Percentiles rank a stretch among this genome's conserved stretches.
These are phyloP conservation scores for Papilio aristodemus DNA, from an alignment of 1,140 invertebrate genomes.

Conservation along the genomic window DNA sequence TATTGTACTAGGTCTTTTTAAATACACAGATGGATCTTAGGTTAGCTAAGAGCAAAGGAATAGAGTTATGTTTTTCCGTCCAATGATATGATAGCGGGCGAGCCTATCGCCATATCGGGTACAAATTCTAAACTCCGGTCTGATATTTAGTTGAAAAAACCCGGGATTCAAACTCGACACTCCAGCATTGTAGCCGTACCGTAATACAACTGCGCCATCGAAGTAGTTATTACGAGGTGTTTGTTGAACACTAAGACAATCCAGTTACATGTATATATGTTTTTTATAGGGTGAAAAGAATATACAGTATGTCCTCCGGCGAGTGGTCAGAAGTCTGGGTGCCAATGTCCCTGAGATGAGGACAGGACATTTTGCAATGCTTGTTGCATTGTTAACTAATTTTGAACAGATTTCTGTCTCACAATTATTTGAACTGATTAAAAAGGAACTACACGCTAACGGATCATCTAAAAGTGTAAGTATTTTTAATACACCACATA, in stretches of 20 bases:
- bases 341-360: slow-evolving; percentile 64
- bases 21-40: too few species aligned
- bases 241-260: too few species aligned
- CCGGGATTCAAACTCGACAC: too few species aligned
- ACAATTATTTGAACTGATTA: slow-evolving; percentile 58
- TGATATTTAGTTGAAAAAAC: too few species aligned
- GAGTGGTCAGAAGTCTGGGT: slow-evolving; percentile 67
- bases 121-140: too few species aligned
- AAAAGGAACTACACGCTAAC: slow-evolving; percentile 68
- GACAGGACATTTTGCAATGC: slow-evolving; percentile 64
- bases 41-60: too few species aligned
- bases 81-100: too few species aligned
- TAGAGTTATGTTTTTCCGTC: too few species aligned
- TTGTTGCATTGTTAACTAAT: slow-evolving; percentile 56
- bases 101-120: too few species aligned
- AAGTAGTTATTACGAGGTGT: too few species aligned
- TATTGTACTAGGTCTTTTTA: neutral
- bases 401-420: slow-evolving; percentile 53
- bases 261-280: neutral
- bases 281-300: slow-evolving; percentile 76
- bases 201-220: too few species aligned
- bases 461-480: slow-evolving; percentile 74
- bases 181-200: too few species aligned
- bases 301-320: slow-evolving; percentile 67
- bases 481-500: slow-evolving; percentile 34